Evolutionary conservation across 1,140 invertebrate genomes (phyloP), one percentile per base, ranked within the genome.

Genomic region (Drosophila sp.): DNA sequence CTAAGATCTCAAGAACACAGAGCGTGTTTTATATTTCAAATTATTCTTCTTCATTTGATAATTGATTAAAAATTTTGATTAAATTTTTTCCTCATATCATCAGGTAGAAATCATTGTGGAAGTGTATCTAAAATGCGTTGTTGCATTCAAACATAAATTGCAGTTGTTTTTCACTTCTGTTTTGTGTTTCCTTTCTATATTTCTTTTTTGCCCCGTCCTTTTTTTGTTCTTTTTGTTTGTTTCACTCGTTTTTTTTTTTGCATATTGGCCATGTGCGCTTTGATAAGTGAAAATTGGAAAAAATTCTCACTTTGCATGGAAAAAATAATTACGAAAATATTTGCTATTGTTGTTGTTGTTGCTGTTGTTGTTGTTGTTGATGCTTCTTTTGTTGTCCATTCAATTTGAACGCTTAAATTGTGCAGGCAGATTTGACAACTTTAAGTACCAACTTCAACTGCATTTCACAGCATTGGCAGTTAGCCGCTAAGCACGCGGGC

Each of bases 241-340:
- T 55, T 62, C 57, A 70, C 17, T 72, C 10, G 30, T 38, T 38
- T 10, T 35, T 8, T 62, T 86, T 86, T 70, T 79, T 86, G 82
- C 83, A 87, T 89, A 83, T 87, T 89, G 83, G 69, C 84, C 84
- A 67, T 71, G 83, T 79, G 83, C 70, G 84, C 84, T 89, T 90
- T 89, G 84, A 89, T 89, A 89, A 89, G 84, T 89, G 84, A 89
- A 89, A 89, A 89, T 89, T 89, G 84, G 84, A 89, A 89, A 87
- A 89, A 89, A 85, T 87, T 77, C 84, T 87, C 84, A 80, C 84
- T 89, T 80, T 89, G 84, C 84, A 87, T 86, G 83, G 79, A 89
- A 87, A 50, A 77, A 86, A 86, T 87, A 86, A 86, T 87, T 87
- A 86, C 84, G 70, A 87, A 89, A 87, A 89, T 89, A 84, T 89